Conservation (phyloP, 2,797 vertebrate genomes). For the Molossus molossus region DNA sequence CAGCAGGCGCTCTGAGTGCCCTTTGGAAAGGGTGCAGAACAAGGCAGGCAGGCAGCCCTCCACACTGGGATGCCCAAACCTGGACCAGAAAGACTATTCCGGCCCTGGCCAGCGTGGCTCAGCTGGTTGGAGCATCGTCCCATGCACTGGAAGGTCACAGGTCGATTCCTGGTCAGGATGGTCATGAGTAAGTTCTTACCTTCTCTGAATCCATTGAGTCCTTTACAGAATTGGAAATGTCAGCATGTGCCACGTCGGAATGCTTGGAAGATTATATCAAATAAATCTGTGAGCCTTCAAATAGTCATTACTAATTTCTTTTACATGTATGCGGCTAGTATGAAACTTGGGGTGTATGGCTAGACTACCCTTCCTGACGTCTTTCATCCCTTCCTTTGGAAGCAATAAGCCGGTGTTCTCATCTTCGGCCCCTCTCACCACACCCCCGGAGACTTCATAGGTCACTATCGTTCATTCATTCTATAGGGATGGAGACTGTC, state of each 20-base stretch:
- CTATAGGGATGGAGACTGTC: background rate
- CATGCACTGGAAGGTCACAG: background rate
- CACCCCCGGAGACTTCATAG: background rate
- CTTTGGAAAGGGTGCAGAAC: background rate
- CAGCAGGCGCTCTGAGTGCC: background rate
- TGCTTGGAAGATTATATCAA: background rate
- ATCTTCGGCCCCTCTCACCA: background rate
- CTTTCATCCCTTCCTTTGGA: background rate
- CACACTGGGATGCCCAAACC: background rate
- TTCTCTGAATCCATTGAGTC: background rate
- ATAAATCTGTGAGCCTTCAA: slow-evolving; percentile 11
- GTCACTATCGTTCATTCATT: background rate
- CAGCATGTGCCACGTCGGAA: background rate
- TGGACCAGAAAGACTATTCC: background rate
- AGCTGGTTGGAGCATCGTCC: background rate
- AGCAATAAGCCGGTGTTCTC: background rate
- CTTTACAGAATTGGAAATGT: slow-evolving; percentile 43
- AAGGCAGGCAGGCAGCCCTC: background rate
- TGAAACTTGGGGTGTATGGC: background rate
- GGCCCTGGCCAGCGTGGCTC: background rate
- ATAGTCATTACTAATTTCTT: slow-evolving; percentile 8
- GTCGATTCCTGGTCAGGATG: background rate
- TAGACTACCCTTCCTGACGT: background rate
- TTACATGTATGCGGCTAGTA: background rate
- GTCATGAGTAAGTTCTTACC: background rate